Evolutionary conservation across 2,797 vertebrate species (phyloP), one percentile per base, ranked within the genome.

Genomic region (Clarias laeviceps): DNA sequence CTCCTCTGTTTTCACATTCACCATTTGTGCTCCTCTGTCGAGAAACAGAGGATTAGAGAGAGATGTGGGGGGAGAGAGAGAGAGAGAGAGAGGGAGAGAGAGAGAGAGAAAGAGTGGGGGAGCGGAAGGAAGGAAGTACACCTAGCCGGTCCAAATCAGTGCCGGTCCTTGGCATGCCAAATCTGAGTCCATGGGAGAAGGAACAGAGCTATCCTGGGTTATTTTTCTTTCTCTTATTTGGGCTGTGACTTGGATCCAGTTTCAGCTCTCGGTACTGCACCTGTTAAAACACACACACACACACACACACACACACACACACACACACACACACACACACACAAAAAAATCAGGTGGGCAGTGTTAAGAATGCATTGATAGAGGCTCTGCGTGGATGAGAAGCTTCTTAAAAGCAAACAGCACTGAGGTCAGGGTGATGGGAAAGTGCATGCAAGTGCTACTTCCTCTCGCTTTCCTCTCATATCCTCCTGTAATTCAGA

Each of bases 161-260:
- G 87, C 91, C 93, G 80, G 93, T 92, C 93, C 89, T 77, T 87
- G 84, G 90, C 86, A 88, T 92, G 86, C 86, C 34, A 76, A 76
- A 61, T 84, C 57, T 40, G 90, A 86, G 91, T 91, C 92, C 89
- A 89, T 88, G 68, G 76, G 89, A 77, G 86, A 84, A 89, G 91
- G 91, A 87, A 91, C 90, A 89, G 90, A 90, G 92, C 95, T 99
- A 99, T 92, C 94, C 95, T 85, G 96, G 96, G 93, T 96, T 98
- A 95, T 96, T 98, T 97, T 98, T 99, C 97, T 99, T 99, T 95
- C 95, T 97, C 94, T 98, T 99, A 95, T 95, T 98, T 37, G 97
- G 97, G 95, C 97, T 99, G 91, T 97, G 97, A 92, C 95, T 96
- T 93, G 95, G 94, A 93, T 99, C 98, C 92, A 94, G 95, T 97